Conservation (phyloP, 1,140 invertebrate species). For the Cotesia chilonis region DNA sequence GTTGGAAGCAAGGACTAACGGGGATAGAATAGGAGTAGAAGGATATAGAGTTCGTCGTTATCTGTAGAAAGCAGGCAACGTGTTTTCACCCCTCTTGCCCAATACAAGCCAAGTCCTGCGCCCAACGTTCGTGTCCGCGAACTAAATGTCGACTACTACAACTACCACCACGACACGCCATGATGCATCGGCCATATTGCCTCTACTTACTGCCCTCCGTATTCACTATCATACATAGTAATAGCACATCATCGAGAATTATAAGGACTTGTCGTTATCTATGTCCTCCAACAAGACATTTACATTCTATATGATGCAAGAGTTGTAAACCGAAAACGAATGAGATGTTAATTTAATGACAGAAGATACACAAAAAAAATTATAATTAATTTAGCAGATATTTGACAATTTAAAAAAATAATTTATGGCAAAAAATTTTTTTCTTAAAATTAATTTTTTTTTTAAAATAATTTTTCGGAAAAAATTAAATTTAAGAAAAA, state of each 20-base stretch:
- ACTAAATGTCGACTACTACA: slow-evolving; percentile 18
- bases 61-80: slow-evolving; percentile 58
- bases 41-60: slow-evolving; percentile 62
- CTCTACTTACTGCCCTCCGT: slow-evolving; percentile 42
- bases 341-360: too few relatives aligned
- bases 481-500: too few relatives aligned
- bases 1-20: slow-evolving; percentile 34
- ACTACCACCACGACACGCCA: slow-evolving; percentile 48
- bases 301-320: neutral
- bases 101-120: slow-evolving; percentile 39
- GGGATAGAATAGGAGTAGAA: neutral
- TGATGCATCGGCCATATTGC: slow-evolving; percentile 64
- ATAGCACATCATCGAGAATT: neutral
- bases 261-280: slow-evolving; percentile 19
- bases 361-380: too few relatives aligned
- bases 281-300: neutral
- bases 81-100: slow-evolving; percentile 42
- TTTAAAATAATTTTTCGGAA: too few relatives aligned
- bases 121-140: slow-evolving; percentile 43
- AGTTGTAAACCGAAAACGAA: too few relatives aligned
- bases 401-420: too few relatives aligned
- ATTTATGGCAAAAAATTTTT: too few relatives aligned
- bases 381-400: too few relatives aligned
- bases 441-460: too few relatives aligned
- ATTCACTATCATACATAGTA: neutral